These are phyloP conservation scores for Drosophila athabasca DNA, from an alignment of 1,140 invertebrate species.

Conservation along the genomic window DNA sequence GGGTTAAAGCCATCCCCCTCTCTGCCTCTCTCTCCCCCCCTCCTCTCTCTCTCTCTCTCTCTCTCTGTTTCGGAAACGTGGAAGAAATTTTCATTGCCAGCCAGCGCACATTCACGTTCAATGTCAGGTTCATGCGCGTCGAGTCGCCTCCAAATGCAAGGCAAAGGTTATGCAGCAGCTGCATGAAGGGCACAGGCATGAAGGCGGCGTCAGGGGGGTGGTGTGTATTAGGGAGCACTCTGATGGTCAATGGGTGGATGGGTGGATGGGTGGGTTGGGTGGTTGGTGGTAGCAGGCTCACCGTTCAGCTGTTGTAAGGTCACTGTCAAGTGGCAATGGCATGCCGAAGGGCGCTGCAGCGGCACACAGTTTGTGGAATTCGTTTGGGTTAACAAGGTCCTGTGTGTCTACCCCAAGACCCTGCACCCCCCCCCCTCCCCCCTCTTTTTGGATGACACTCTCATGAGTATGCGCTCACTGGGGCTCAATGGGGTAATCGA, in stretches of 20 bases:
- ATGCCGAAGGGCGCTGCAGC: slow-evolving; percentile 35
- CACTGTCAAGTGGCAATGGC: slow-evolving; percentile 50
- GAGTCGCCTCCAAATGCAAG: slow-evolving; percentile 44
- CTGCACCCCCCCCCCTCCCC: too few relatives aligned
- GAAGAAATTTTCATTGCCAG: slow-evolving; percentile 46
- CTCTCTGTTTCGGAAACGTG: slow-evolving; percentile 17
- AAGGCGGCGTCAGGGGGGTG: neutral
- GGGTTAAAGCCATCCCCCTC: slow-evolving; percentile 1
- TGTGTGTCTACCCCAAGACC: too few relatives aligned
- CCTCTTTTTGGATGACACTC: too few relatives aligned
- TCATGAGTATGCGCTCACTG: too few relatives aligned
- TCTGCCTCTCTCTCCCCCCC: neutral
- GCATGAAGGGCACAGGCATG: slow-evolving; percentile 9
- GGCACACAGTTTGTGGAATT: slow-evolving; percentile 27
- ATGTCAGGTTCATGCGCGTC: slow-evolving; percentile 53
- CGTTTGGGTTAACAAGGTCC: slow-evolving; percentile 36
- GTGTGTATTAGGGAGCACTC: neutral
- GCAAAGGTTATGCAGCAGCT: slow-evolving; percentile 50
- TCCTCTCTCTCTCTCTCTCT: neutral
- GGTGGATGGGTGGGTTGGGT: too few relatives aligned
- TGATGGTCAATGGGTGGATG: slow-evolving; percentile 20
- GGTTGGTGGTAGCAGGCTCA: too few relatives aligned
- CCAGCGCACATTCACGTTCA: slow-evolving; percentile 35
- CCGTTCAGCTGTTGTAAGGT: slow-evolving; percentile 36
- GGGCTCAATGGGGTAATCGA: too few relatives aligned